These are phyloP conservation scores for Monomorium pharaonis DNA, from an alignment of 1,140 invertebrate genomes.

Conservation along the genomic window DNA sequence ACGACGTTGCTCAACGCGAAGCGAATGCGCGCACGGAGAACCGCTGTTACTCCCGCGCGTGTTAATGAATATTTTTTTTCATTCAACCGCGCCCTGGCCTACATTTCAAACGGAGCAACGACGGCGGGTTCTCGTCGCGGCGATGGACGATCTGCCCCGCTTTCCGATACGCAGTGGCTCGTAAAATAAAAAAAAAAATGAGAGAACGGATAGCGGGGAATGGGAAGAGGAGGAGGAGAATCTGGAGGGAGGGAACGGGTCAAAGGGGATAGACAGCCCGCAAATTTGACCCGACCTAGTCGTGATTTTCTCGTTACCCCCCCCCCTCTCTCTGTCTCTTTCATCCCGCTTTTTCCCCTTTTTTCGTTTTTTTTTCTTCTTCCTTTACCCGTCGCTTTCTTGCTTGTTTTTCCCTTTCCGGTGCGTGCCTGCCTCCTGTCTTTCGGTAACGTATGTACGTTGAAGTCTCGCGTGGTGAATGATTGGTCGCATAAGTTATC, in stretches of 20 bases:
- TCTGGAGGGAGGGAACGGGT: conserved; percentile 36
- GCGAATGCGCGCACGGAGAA: conserved; percentile 69
- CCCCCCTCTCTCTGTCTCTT: conserved; percentile 32
- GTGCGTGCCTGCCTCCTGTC: not conserved
- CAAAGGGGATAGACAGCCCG: conserved; percentile 56
- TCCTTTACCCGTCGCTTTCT: not conserved
- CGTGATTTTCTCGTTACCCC: conserved; percentile 59
- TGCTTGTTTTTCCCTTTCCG: not conserved
- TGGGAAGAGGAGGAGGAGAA: not conserved
- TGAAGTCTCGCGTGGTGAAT: not conserved
- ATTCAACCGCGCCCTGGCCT: conserved; percentile 84
- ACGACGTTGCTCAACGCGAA: too few relatives aligned
- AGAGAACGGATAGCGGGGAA: not conserved
- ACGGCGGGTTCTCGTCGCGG: conserved; percentile 27
- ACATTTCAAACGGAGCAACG: conserved; percentile 77
- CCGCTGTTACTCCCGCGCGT: conserved; percentile 74
- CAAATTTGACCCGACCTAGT: conserved; percentile 61
- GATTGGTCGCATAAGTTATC: not conserved
- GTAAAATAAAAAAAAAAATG: conserved; percentile 42
- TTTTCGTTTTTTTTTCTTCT: not conserved
- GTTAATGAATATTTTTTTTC: conserved; percentile 84
- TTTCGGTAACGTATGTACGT: not conserved
- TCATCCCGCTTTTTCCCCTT: not conserved
- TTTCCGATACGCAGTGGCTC: conserved; percentile 72
- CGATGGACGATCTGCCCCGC: conserved; percentile 65